Evolutionary conservation across 2,888 invertebrate genomes (phyloP), one percentile per base, ranked within the genome.

Genomic region (Platycheirus rosarum): DNA sequence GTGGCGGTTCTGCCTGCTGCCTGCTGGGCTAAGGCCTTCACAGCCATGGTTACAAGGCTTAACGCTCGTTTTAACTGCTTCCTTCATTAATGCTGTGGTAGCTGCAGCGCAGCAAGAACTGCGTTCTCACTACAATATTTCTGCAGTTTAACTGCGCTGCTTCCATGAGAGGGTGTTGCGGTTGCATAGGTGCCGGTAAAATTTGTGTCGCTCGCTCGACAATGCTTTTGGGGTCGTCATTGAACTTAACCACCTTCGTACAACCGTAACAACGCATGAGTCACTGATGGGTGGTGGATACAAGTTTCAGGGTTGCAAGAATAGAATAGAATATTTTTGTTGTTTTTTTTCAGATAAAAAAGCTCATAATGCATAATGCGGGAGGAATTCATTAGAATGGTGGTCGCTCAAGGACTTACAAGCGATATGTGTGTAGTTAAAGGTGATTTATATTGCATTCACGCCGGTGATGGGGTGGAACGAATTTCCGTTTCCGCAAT

Each of bases 401-500:
- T 71, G 66, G 62, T 53, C 32, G 42, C 40, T 68, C 82, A 82
- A 82, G 82, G 82, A 82, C 14, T 73, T 63, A 40, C 62, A 68
- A 73, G 37, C 71, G 62, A 49, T 60, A 69, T 35, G 32, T 32
- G 26, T 53, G 18, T 11, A n/a, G n/a, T n/a, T n/a, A n/a, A n/a
- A n/a, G n/a, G 62, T 63, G 55, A 57, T 57, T 57, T 57, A 53
- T 62, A 44, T 66, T 62, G 40, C 66, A 76, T 76, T 75, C 60
- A 82, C 53, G 71, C 71, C 68, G 77, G 77, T n/a, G n/a, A n/a
- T n/a, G n/a, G n/a, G n/a, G n/a, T 82, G 77, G 68, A 82, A 82
- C 77, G 66, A 77, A 82, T 82, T 77, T 82, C 71, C 77, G 82
- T 82, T 77, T 82, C 82, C 82, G 82, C 71, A n/a, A n/a, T 68